Conservation (phyloP, 2,113 vertebrate genomes). For the Urocynchramus pylzowi region DNA sequence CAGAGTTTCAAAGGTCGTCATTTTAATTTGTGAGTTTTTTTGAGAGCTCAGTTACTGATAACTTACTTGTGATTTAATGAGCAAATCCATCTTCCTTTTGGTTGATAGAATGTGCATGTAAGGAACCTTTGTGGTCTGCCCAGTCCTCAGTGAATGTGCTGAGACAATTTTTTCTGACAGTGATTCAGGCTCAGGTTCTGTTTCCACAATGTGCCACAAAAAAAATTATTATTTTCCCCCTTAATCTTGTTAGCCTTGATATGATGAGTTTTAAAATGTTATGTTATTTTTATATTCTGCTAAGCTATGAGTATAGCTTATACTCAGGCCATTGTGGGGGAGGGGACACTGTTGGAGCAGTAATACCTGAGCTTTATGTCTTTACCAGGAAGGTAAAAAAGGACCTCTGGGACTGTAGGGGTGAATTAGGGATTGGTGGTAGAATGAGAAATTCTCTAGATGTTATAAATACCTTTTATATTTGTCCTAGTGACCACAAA, state of each 20-base stretch:
- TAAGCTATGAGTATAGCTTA: background rate
- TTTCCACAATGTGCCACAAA: background rate
- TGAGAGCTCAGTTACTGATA: constrained; percentile 18
- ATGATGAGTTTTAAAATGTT: background rate
- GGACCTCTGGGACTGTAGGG: background rate
- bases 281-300: background rate
- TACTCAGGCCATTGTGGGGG: background rate
- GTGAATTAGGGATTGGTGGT: background rate
- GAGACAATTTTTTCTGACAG: background rate
- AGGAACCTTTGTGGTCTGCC: background rate
- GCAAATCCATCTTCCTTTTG: background rate
- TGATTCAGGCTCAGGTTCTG: background rate
- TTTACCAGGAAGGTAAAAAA: background rate
- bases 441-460: background rate
- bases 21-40: constrained; percentile 16
- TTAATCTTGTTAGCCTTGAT: background rate
- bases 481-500: background rate
- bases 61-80: background rate
- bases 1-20: background rate
- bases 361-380: background rate
- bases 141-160: background rate
- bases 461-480: background rate
- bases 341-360: background rate
- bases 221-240: background rate
- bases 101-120: background rate